Conservation (phyloP, 2,797 vertebrate species). For the Takifugu ocellatus region DNA sequence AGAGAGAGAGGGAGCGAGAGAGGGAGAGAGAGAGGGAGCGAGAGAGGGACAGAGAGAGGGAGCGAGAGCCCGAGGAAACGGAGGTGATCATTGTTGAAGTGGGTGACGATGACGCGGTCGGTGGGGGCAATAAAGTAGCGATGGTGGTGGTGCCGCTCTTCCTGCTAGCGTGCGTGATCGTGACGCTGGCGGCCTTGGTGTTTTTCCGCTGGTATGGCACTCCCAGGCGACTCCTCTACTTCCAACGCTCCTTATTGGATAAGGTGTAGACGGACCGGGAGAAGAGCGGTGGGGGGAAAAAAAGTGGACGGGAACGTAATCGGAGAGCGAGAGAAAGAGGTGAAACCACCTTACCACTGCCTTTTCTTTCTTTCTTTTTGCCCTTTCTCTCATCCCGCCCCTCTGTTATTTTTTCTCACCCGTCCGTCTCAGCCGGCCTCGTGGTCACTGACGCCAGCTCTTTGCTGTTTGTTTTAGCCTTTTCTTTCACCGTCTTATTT, state of each 20-base stretch:
- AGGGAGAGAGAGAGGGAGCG: slow-evolving; percentile 16
- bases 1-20: slow-evolving; percentile 57
- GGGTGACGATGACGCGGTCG: slow-evolving; percentile 51
- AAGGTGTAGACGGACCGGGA: slow-evolving; percentile 70
- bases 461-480: slow-evolving; percentile 79
- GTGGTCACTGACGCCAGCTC: slow-evolving; percentile 76
- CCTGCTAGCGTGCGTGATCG: slow-evolving; percentile 83
- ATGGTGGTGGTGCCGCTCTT: slow-evolving; percentile 81
- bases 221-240: slow-evolving; percentile 88
- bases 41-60: slow-evolving; percentile 28
- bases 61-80: slow-evolving; percentile 63
- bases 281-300: slow-evolving; percentile 10
- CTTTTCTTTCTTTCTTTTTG: slow-evolving; percentile 47
- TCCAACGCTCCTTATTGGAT: slow-evolving; percentile 82
- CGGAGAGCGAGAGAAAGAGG: slow-evolving; percentile 28
- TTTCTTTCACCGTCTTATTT: slow-evolving; percentile 66
- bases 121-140: slow-evolving; percentile 59
- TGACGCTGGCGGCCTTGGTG: slow-evolving; percentile 79
- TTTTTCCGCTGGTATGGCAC: slow-evolving; percentile 87
- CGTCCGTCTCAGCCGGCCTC: slow-evolving; percentile 34
- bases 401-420: slow-evolving; percentile 25
- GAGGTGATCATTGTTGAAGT: slow-evolving; percentile 80
- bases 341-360: slow-evolving; percentile 55
- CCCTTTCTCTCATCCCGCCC: slow-evolving; percentile 49
- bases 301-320: slow-evolving; percentile 28